Conservation (phyloP, 2,888 invertebrate genomes). For the Callyntrura sp. region DNA sequence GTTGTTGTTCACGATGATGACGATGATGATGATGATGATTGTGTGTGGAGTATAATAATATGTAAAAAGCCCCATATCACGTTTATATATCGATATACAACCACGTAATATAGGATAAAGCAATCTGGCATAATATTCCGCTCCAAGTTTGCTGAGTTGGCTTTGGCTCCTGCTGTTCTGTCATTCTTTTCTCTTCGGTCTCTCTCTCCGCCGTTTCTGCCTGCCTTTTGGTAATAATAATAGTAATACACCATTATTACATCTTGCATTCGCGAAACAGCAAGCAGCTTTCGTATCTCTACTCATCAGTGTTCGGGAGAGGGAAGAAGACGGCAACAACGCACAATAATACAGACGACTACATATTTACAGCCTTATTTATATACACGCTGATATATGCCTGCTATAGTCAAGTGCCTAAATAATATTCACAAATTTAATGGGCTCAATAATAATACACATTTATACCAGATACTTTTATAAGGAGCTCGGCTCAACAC, state of each 20-base stretch:
- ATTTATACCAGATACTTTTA: neutral
- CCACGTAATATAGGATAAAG: neutral
- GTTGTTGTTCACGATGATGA: neutral
- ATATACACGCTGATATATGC: neutral
- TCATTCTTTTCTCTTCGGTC: constrained; percentile 50
- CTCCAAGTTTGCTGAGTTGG: constrained; percentile 63
- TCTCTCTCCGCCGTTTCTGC: neutral
- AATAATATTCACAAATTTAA: neutral
- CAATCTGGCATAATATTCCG: constrained; percentile 48
- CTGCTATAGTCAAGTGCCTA: neutral
- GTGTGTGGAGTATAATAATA: constrained; percentile 14
- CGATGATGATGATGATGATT: constrained; percentile 33
- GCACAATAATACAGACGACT: constrained; percentile 29
- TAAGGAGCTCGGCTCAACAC: too few species aligned
- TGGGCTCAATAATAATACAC: constrained; percentile 6
- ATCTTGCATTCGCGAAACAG: neutral
- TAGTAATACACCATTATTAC: constrained; percentile 23
- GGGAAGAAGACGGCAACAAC: constrained; percentile 14
- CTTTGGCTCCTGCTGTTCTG: constrained; percentile 70
- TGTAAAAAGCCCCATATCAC: constrained; percentile 51
- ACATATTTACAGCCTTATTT: neutral
- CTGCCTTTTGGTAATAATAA: constrained; percentile 30
- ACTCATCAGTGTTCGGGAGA: constrained; percentile 2
- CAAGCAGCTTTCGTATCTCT: neutral
- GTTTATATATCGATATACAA: neutral